Conservation (phyloP, 2,888 invertebrate species). For the Latheticus oryzae region DNA sequence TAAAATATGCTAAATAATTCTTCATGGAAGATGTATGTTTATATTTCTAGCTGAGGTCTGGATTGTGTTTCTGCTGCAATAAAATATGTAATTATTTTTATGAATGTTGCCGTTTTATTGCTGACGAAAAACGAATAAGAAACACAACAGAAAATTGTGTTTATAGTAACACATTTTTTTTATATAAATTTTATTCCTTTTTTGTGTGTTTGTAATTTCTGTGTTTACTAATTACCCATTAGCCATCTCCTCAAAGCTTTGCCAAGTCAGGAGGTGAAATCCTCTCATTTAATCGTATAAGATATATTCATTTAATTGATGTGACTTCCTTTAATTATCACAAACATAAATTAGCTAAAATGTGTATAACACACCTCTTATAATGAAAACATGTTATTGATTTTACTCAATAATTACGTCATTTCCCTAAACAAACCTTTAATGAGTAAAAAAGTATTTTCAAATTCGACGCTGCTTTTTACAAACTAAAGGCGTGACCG, state of each 20-base stretch:
- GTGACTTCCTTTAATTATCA: constrained; percentile 19
- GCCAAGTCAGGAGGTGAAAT: constrained; percentile 4
- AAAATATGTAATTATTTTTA: constrained; percentile 13
- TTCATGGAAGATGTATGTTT: constrained; percentile 34
- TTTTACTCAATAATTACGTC: constrained; percentile 8
- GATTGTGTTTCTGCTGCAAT: constrained; percentile 18
- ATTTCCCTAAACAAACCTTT: too few species aligned
- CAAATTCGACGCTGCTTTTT: neutral
- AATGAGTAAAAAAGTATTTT: constrained; percentile 15
- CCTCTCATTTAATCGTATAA: constrained; percentile 27
- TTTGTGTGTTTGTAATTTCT: constrained; percentile 13
- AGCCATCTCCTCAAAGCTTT: constrained; percentile 8
- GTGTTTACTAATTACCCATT: constrained; percentile 6
- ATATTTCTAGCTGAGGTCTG: constrained; percentile 31
- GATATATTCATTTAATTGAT: constrained; percentile 8
- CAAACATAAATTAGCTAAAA: constrained; percentile 5
- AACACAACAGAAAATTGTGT: neutral
- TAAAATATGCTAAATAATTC: constrained; percentile 26
- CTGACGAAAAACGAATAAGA: neutral
- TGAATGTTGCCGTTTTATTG: neutral
- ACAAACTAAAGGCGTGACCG: neutral
- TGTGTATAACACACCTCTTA: constrained; percentile 2
- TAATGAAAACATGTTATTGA: too few species aligned
- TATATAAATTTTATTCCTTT: too few species aligned
- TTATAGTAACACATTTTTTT: neutral